These are phyloP conservation scores for Ophiothrix spiculata DNA, from an alignment of 35 echinoderm and acorn worm genomes.

Conservation along the genomic window DNA sequence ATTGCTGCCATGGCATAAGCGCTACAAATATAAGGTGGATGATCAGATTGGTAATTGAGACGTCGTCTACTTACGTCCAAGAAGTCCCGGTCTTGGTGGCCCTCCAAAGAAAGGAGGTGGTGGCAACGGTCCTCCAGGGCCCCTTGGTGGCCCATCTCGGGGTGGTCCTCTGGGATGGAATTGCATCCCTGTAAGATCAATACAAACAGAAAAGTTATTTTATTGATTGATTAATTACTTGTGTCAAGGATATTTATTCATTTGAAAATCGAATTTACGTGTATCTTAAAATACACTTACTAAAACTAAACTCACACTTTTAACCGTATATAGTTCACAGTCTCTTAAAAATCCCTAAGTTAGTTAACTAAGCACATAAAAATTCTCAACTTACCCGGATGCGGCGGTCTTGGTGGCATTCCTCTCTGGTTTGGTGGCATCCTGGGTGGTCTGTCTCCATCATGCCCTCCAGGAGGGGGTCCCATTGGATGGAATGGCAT, in stretches of 20 bases:
- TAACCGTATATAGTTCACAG: not conserved
- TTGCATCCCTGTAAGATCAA: constrained; percentile 18
- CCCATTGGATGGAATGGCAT: constrained; percentile 9
- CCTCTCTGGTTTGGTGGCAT: constrained; percentile 18
- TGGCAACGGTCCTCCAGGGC: not conserved
- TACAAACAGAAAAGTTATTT: no score
- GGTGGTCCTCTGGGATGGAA: constrained; percentile 45
- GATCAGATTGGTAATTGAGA: not conserved
- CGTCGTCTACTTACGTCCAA: constrained; percentile 15
- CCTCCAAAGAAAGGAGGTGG: constrained; percentile 18
- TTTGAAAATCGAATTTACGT: no score
- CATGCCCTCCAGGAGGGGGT: constrained; percentile 30
- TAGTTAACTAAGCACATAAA: no score
- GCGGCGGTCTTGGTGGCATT: constrained; percentile 18
- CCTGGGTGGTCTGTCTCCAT: constrained; percentile 35
- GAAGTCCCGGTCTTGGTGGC: constrained; percentile 40
- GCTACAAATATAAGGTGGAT: no score
- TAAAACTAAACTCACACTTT: not conserved
- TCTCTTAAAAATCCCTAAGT: not conserved
- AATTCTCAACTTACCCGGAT: constrained; percentile 19
- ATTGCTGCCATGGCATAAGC: no score
- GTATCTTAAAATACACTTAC: no score
- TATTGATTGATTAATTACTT: no score
- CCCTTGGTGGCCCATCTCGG: constrained; percentile 14
- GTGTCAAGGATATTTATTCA: no score